Percentiles rank a stretch among this genome's conserved stretches.
These are phyloP conservation scores for Danio jaintianensis DNA, from an alignment of 2,797 vertebrate genomes.

Conservation along the genomic window DNA sequence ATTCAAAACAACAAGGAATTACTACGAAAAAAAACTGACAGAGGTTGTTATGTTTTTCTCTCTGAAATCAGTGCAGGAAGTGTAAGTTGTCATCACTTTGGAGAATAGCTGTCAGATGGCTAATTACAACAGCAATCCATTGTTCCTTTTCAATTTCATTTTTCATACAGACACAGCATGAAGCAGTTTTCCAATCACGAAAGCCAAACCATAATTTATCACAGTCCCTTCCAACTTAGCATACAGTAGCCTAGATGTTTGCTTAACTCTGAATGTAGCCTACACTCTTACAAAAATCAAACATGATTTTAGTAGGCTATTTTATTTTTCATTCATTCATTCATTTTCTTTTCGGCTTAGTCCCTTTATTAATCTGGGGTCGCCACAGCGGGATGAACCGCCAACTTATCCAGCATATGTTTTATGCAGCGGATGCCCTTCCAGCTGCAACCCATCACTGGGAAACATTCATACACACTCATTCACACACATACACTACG, in stretches of 20 bases:
- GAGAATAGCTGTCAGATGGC: neutral
- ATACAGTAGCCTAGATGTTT: neutral
- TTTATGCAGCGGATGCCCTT: too few relatives aligned
- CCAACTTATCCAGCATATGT: too few relatives aligned
- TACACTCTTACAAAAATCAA: too few relatives aligned
- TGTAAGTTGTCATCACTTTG: neutral
- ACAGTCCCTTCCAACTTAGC: neutral
- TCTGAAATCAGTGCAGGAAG: neutral
- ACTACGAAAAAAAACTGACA: neutral
- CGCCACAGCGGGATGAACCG: too few relatives aligned
- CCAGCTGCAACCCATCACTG: too few relatives aligned
- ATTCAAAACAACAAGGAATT: neutral
- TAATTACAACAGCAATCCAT: neutral
- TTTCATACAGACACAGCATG: constrained; percentile 1
- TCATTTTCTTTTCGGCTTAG: too few relatives aligned
- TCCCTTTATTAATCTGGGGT: too few relatives aligned
- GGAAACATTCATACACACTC: too few relatives aligned
- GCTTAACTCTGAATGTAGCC: neutral
- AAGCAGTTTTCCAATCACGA: neutral
- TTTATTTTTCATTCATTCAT: too few relatives aligned
- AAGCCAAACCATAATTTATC: neutral
- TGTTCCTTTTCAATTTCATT: neutral
- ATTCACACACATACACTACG: too few relatives aligned
- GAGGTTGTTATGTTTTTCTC: neutral
- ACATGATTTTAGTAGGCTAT: too few relatives aligned